Evolutionary conservation across 2,888 invertebrate species (phyloP), one percentile per base, ranked within the genome.

Genomic region (Lumbricus terrestris): DNA sequence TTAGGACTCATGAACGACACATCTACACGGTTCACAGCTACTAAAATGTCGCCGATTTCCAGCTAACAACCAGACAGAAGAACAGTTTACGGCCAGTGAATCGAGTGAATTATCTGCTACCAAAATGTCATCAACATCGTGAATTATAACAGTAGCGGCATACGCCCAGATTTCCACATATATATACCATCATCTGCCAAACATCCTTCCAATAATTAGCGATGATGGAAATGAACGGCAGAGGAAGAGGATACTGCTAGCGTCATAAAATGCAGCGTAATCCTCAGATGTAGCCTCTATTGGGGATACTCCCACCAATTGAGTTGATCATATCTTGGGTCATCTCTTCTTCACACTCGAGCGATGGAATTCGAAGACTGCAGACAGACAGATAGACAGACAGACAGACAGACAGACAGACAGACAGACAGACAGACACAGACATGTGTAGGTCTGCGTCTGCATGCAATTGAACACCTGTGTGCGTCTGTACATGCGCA

Each of bases 11-110:
- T 85, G 37, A 35, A 85, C 18, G 85, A 85, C 85, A 85, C 85
- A 85, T 85, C 37, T 85, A 85, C 37, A 33, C 35, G 4, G 85
- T 85, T 85, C 85, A 85, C 85, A 16, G 85, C 85, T 37, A 85
- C 35, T 85, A 85, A 85, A 85, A 85, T 85, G 85, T 85, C 85
- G 15, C 85, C 85, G 15, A 85, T 37, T 35, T 34, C 85, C 85
- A 85, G 85, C 85, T 85, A 37, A 85, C 2, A 35, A 85, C 85
- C 18, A 37, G 85, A 85, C 35, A 85, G 23, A 85, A 35, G 4
- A 85, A 85, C 37, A 85, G 16, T 85, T 37, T 23, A 85, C 35
- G 34, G n/a, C 35, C 85, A 35, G 35, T 85, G 8, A 85, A 33
- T n/a, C 11, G 69, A 47, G 23, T 23, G 23, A 47, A 69, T 69